Conservation (phyloP, 2,113 vertebrate genomes). For the Pedionomus torquatus region DNA sequence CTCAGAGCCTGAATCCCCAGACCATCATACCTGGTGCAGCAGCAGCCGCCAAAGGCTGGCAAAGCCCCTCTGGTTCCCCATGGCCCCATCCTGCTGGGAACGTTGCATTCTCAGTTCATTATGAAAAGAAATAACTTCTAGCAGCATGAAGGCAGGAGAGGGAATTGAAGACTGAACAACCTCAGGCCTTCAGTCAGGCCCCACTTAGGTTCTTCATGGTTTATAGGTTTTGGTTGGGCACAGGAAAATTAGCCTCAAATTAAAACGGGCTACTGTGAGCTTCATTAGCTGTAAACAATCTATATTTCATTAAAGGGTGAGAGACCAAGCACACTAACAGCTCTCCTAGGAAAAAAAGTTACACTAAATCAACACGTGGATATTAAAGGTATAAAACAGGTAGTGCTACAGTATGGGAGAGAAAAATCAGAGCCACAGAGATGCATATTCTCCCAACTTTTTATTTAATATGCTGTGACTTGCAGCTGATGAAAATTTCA, state of each 20-base stretch:
- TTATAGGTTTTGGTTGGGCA: not conserved
- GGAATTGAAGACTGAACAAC: not conserved
- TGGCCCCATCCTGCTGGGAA: not conserved
- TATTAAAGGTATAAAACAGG: constrained; percentile 65
- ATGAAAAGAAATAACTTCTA: not conserved
- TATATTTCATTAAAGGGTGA: constrained; percentile 55
- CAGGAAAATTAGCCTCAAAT: constrained; percentile 39
- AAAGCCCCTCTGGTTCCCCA: not conserved
- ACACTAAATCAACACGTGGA: not conserved
- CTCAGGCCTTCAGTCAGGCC: not conserved
- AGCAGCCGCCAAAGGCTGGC: not conserved
- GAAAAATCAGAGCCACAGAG: not conserved
- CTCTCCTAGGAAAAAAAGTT: constrained; percentile 20
- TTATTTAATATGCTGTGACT: not conserved
- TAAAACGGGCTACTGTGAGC: constrained; percentile 22
- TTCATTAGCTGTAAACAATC: constrained; percentile 62
- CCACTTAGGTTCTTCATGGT: not conserved
- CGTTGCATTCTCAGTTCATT: accelerated
- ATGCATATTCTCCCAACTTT: not conserved
- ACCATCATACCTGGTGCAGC: not conserved
- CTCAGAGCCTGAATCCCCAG: not conserved
- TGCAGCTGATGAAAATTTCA: not conserved
- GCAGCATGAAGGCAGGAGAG: not conserved
- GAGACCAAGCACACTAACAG: not conserved
- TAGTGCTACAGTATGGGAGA: not conserved